Evolutionary conservation across 2,888 invertebrate genomes (phyloP).

Genomic region (Sesia bembeciformis): DNA sequence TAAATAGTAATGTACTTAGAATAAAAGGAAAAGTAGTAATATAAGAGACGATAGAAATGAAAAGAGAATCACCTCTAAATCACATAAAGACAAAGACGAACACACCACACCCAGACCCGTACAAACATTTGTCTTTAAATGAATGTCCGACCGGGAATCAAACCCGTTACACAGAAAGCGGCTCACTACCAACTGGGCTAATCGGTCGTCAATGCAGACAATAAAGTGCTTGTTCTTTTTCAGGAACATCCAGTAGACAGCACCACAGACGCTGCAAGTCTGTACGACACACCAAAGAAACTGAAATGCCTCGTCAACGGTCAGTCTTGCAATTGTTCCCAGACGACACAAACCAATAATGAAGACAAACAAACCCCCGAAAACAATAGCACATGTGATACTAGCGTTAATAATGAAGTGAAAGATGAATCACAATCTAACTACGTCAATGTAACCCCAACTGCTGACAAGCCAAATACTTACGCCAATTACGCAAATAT

Average conservation of each 20-base stretch:
- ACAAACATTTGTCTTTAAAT: no score
- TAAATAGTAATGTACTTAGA: no score
- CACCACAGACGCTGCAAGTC: conserved; percentile 51
- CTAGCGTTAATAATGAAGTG: conserved; percentile 30
- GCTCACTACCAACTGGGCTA: no score
- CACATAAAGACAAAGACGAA: no score
- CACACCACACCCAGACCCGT: no score
- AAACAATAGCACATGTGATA: conserved; percentile 35
- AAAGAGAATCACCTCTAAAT: no score
- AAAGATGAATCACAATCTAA: conserved; percentile 48
- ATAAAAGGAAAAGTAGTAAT: no score
- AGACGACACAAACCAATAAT: conserved; percentile 74
- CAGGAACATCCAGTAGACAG: conserved; percentile 63
- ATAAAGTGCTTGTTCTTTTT: conserved; percentile 9
- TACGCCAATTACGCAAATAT: conserved; percentile 81
- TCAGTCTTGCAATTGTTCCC: conserved; percentile 73
- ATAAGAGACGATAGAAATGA: no score
- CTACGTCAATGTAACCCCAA: conserved; percentile 67
- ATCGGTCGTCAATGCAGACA: no score
- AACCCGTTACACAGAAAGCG: no score
- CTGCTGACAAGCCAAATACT: conserved; percentile 26
- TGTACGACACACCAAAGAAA: conserved; percentile 85
- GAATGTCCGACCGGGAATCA: no score
- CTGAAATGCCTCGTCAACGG: conserved; percentile 78
- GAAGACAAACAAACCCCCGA: conserved; percentile 32